These are phyloP conservation scores for Dendroctonus ponderosae DNA, from an alignment of 1,140 invertebrate genomes.

Conservation along the genomic window DNA sequence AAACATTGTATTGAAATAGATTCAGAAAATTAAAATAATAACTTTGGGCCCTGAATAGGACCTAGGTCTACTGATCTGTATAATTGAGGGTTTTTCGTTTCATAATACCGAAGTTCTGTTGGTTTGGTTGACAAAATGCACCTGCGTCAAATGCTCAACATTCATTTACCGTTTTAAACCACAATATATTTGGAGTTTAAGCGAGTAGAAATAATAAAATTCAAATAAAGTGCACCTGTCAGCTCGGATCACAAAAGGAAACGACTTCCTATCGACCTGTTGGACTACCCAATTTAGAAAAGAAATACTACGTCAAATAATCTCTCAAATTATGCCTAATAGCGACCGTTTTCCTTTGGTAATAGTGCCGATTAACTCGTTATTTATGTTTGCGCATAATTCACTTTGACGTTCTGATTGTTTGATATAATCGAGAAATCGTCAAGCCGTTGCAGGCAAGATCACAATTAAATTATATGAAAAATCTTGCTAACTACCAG, in stretches of 20 bases:
- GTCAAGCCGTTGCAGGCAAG: not conserved
- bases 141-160: too few species aligned
- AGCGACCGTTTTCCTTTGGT: slow-evolving; percentile 1
- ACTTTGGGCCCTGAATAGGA: too few species aligned
- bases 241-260: slow-evolving; percentile 8
- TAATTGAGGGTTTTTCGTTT: too few species aligned
- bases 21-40: too few species aligned
- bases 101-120: too few species aligned
- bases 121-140: too few species aligned
- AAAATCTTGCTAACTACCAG: too few species aligned
- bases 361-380: slow-evolving; percentile 15
- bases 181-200: too few species aligned
- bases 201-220: not conserved
- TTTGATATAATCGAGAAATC: slow-evolving; percentile 10
- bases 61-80: too few species aligned
- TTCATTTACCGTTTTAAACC: too few species aligned
- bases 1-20: too few species aligned
- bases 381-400: slow-evolving; percentile 17
- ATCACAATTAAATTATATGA: too few species aligned
- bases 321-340: slow-evolving; percentile 19
- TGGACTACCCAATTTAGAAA: slow-evolving; percentile 15
- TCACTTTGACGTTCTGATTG: slow-evolving; percentile 17
- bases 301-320: slow-evolving; percentile 16
- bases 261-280: slow-evolving; percentile 7
- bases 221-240: slow-evolving; percentile 9